These are phyloP conservation scores for Orchestes rusci DNA, from an alignment of 2,888 invertebrate species.

Conservation along the genomic window DNA sequence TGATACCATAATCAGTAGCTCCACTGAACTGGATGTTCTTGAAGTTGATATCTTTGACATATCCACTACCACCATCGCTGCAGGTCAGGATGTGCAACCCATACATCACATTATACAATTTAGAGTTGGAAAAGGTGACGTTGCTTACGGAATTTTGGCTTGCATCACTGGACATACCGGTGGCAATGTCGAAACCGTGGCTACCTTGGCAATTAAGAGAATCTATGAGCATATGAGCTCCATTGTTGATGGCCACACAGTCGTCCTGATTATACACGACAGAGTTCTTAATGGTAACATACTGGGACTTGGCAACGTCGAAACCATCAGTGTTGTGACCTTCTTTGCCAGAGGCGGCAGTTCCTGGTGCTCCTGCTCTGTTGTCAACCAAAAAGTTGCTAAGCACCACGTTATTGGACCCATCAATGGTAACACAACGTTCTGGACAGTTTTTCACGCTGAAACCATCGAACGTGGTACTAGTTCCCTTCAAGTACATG, in stretches of 20 bases:
- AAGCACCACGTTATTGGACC: constrained; percentile 17
- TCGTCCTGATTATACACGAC: constrained; percentile 28
- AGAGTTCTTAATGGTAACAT: constrained; percentile 22
- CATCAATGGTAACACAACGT: constrained; percentile 23
- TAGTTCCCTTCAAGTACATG: constrained; percentile 16
- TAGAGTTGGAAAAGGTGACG: constrained; percentile 13
- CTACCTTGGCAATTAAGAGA: constrained; percentile 25
- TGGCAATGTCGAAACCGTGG: constrained; percentile 27
- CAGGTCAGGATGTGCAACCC: constrained; percentile 16
- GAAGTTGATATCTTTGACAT: constrained; percentile 10
- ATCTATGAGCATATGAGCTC: constrained; percentile 22
- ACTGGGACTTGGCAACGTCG: constrained; percentile 22
- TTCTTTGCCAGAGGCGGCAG: constrained; percentile 12
- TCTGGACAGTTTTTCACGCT: constrained; percentile 22
- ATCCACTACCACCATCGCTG: constrained; percentile 17
- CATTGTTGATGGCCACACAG: constrained; percentile 27
- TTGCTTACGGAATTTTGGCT: constrained; percentile 17
- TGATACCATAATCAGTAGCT: constrained; percentile 22
- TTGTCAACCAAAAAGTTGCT: constrained; percentile 23
- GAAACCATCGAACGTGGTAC: constrained; percentile 19
- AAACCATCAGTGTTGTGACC: constrained; percentile 29
- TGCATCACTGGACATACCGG: constrained; percentile 19
- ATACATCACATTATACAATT: constrained; percentile 14
- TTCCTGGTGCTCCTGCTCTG: constrained; percentile 20
- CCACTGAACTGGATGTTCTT: constrained; percentile 12